These are phyloP conservation scores for Ochotona princeps DNA, from an alignment of 2,113 vertebrate species.

Conservation along the genomic window DNA sequence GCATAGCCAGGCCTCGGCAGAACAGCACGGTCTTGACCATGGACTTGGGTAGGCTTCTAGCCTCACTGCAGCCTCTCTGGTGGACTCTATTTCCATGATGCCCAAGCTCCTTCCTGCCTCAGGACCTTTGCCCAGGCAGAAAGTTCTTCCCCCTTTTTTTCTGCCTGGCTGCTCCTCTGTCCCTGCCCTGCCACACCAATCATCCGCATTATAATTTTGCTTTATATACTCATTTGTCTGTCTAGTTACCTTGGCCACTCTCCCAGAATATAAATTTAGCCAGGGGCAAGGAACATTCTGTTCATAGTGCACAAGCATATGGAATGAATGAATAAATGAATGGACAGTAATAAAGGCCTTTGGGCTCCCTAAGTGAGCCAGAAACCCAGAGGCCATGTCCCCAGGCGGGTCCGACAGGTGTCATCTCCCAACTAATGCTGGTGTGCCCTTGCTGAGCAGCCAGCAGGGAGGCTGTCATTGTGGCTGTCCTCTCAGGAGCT, in stretches of 20 bases:
- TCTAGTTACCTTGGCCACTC: background rate
- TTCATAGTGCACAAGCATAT: background rate
- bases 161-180: background rate
- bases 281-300: background rate
- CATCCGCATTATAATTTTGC: background rate
- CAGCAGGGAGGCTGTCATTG: background rate
- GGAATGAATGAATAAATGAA: background rate
- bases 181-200: background rate
- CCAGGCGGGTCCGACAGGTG: background rate
- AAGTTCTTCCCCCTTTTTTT: background rate
- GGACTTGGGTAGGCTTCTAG: background rate
- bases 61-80: background rate
- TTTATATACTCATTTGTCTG: background rate
- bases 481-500: background rate
- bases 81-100: background rate
- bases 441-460: background rate
- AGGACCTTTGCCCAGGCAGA: background rate
- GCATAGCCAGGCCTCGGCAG: background rate
- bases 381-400: background rate
- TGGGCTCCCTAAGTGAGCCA: background rate
- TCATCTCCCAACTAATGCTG: background rate
- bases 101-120: background rate
- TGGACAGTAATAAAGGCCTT: background rate
- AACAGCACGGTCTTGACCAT: background rate
- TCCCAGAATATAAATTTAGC: background rate